Base-by-base conservation (phyloP, 2,797 vertebrate species). In the Glossophaga mutica region DNA sequence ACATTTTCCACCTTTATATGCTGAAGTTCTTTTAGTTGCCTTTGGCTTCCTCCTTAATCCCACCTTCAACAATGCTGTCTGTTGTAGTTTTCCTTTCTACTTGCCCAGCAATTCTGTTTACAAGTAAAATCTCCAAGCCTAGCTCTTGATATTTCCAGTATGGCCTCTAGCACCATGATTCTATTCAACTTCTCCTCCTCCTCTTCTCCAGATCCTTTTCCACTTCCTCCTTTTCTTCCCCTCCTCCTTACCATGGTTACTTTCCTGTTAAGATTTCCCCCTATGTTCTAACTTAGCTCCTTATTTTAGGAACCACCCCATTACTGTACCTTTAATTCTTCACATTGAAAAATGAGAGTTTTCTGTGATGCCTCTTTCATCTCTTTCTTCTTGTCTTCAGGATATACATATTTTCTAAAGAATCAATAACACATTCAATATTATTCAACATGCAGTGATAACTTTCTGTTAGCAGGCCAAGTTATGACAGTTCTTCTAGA, bases 391-490 rank as follows among this genome's bases (percentile, higher is more conserved):
- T 65, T 82, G 37, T 62, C 29, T 90, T 59, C 1, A 1, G 22
- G 46, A 83, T 2, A 81, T 78, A 15, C 1, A 2, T 24, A 3
- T 65, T 83, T 90, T 87, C 81, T 84, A 55, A 65, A 87, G 76
- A 94, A 85, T 82, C 44, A 78, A 14, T 46, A 77, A n/a, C 44
- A 79, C 21, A 2, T 67, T 95, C 74, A 77, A 2, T 79, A 81
- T 70, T 59, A 52, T 48, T 88, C 83, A 71, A 6, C 42, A 29
- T 46, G 29, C 12, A 21, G 4, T 93, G 52, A 78, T 87, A 65
- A 6, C 77, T 74, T 52, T 84, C 52, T 78, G 14, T 85, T 85
- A 77, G n/a, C 94, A 97, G n/a, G 52, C 26, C 92, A 46, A n/a
- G 12, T 71, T 86, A 34, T 81, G 70, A 85, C 78, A 85, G 73